Evolutionary conservation across 2,113 vertebrate species (phyloP).

Genomic region (Eublepharis macularius): DNA sequence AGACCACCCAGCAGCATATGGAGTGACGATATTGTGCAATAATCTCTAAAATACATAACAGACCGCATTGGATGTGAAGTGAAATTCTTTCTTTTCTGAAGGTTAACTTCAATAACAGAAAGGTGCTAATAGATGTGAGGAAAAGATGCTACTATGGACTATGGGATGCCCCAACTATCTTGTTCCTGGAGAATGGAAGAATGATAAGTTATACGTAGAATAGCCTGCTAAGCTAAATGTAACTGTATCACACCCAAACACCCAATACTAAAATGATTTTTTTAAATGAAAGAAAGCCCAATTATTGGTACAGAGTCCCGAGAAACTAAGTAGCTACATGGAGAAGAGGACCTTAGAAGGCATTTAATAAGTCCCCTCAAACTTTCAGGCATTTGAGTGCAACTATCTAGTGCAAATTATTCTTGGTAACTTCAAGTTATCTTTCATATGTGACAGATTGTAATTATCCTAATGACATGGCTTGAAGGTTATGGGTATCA

Average conservation of each 20-base stretch:
- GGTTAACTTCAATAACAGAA: slow-evolving; percentile 16
- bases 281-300: background rate
- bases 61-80: background rate
- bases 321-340: background rate
- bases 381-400: background rate
- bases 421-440: background rate
- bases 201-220: slow-evolving; percentile 35
- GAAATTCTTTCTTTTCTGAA: background rate
- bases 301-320: background rate
- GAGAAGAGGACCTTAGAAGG: background rate
- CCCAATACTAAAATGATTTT: background rate
- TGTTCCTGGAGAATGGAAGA: slow-evolving; percentile 20
- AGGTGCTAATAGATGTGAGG: background rate
- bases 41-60: background rate
- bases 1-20: background rate
- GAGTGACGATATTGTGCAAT: background rate
- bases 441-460: background rate
- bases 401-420: slow-evolving; percentile 12
- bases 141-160: background rate
- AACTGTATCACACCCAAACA: background rate
- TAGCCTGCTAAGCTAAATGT: background rate
- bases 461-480: background rate
- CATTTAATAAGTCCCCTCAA: slow-evolving; percentile 25
- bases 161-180: background rate
- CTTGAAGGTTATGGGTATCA: slow-evolving; percentile 25